Evolutionary conservation across 2,113 vertebrate genomes (phyloP).

Genomic region (Muscicapa adusta): DNA sequence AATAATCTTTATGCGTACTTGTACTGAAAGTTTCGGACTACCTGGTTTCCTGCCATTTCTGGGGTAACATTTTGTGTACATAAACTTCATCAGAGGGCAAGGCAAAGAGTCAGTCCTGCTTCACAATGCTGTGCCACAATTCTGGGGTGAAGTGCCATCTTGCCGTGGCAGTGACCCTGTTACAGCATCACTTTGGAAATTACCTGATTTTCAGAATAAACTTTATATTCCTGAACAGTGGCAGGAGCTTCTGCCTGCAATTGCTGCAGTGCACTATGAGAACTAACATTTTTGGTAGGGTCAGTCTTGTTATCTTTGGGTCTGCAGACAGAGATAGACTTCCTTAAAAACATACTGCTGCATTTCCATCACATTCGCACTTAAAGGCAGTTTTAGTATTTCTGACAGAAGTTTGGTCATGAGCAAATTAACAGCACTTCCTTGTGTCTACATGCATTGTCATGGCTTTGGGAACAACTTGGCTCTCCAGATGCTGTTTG

Average conservation of each 20-base stretch:
- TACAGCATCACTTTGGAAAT: background rate
- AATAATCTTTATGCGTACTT: background rate
- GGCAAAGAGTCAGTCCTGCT: background rate
- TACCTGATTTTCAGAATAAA: background rate
- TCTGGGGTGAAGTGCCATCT: background rate
- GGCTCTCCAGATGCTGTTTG: background rate
- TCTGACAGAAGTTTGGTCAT: background rate
- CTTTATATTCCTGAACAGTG: background rate
- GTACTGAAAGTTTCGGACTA: background rate
- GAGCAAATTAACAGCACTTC: background rate
- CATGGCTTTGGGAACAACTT: background rate
- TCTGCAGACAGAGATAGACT: background rate
- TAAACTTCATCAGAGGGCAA: background rate
- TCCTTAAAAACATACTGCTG: constrained; percentile 14
- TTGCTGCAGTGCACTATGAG: fast-evolving
- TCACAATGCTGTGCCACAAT: background rate
- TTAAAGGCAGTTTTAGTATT: background rate
- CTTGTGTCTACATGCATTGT: background rate
- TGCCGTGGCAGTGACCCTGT: fast-evolving
- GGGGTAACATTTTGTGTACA: background rate
- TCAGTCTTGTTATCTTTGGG: background rate
- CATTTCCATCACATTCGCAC: background rate
- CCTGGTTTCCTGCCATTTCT: background rate
- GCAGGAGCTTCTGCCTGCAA: background rate
- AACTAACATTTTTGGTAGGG: background rate